These are phyloP conservation scores for Argyresthia goedartella DNA, from an alignment of 2,888 invertebrate species.

Conservation along the genomic window DNA sequence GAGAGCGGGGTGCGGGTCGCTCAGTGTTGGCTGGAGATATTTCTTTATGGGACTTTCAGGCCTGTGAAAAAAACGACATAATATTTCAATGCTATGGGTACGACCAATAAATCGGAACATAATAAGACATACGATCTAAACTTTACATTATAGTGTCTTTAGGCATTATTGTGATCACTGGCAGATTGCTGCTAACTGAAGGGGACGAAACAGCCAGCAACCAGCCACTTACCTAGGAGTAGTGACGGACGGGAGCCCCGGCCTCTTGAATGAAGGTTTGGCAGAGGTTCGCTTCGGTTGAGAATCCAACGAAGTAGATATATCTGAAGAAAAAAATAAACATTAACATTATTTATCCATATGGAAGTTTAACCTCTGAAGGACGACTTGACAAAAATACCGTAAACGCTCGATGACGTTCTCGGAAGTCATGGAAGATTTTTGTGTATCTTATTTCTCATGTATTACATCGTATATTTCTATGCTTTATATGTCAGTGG, in stretches of 20 bases:
- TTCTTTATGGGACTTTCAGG: conserved; percentile 87
- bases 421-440: too few species aligned
- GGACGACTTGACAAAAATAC: too few species aligned
- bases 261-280: conserved; percentile 50
- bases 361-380: too few species aligned
- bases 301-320: conserved; percentile 46
- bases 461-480: too few species aligned
- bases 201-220: too few species aligned
- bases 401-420: too few species aligned
- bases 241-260: conserved; percentile 47
- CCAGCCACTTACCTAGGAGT: conserved; percentile 39
- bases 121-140: neutral
- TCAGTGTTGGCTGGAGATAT: conserved; percentile 85
- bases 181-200: too few species aligned
- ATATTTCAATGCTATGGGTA: neutral
- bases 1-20: conserved; percentile 76
- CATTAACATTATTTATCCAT: neutral
- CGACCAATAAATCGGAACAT: neutral
- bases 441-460: neutral
- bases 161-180: neutral
- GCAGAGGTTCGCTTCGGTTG: conserved; percentile 52
- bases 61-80: conserved; percentile 59
- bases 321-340: conserved; percentile 27
- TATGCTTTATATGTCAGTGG: too few species aligned
- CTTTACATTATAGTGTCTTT: conserved; percentile 1